These are phyloP conservation scores for Disparrhopalites patrizii DNA, from an alignment of 2,888 invertebrate species.

Conservation along the genomic window DNA sequence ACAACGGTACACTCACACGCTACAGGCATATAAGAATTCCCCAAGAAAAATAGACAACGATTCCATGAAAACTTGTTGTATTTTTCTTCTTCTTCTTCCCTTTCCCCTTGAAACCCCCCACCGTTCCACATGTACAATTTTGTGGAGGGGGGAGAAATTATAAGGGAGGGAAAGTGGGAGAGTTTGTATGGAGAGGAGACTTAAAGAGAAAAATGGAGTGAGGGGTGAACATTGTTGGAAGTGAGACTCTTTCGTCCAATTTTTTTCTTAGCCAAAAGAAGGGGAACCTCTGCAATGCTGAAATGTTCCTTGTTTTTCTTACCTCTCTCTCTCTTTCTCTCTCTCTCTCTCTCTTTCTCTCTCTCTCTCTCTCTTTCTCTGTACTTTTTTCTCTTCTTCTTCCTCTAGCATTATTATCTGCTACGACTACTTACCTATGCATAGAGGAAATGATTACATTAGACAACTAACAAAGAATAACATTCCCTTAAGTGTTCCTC, in stretches of 20 bases:
- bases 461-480: slow-evolving; percentile 13
- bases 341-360: neutral
- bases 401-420: slow-evolving; percentile 5
- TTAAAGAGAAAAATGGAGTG: neutral
- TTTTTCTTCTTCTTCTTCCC: no score
- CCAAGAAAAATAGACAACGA: no score
- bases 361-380: slow-evolving; percentile 11
- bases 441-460: neutral
- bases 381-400: neutral
- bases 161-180: neutral
- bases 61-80: no score
- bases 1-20: neutral
- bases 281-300: slow-evolving; percentile 3
- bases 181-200: neutral
- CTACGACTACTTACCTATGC: slow-evolving; percentile 14
- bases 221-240: no score
- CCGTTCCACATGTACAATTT: neutral
- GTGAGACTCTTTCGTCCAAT: no score
- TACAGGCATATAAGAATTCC: neutral
- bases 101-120: no score
- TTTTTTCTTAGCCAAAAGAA: slow-evolving; percentile 4
- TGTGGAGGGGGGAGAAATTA: neutral
- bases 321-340: neutral
- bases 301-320: no score
- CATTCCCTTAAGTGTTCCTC: slow-evolving; percentile 1